Evolutionary conservation across 2,113 vertebrate genomes (phyloP), one percentile per base, ranked within the genome.

Genomic region (Fukomys damarensis): DNA sequence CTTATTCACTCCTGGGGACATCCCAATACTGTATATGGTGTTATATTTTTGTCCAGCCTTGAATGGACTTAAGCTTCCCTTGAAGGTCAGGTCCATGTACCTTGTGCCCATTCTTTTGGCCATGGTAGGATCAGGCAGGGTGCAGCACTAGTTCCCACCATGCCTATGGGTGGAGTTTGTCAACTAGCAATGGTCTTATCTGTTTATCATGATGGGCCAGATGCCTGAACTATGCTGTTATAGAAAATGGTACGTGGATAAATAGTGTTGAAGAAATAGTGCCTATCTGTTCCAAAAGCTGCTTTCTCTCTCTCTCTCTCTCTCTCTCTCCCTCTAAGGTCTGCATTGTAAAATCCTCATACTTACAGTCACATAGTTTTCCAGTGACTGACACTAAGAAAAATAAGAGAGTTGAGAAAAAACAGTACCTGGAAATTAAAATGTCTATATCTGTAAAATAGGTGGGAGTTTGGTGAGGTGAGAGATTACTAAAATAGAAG

Each of bases 331-430:
- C n/a, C n/a, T n/a, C n/a, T n/a, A 1, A 28, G n/a, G 14, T 63
- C 41, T 83, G 13, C 17, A 68, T 8, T 46, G 56, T 74, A 72
- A 65, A 66, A 32, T n/a, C 28, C 32, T 66, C 84, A 32, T 32
- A 59, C 9, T 85, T n/a, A 19, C 52, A 77, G 49, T 93, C 77
- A 76, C 43, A n/a, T 66, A 68, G 43, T 76, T 96, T 93, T 65
- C 61, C 43, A 80, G 35, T 76, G 74, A 63, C 10, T 43, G n/a
- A 92, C 83, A 65, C 16, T 46, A 83, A 61, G 59, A 56, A 79
- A 94, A 93, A 83, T 79, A 59, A 94, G 26, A 93, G 16, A 86
- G 12, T 63, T 43, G 74, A 84, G 63, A 49, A 81, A 97, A 90
- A 52, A 46, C 2, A 76, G 7, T 58, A 13, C 49, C 41, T 74